Conservation (phyloP, 2,888 invertebrate genomes). For the Tipula unca region DNA sequence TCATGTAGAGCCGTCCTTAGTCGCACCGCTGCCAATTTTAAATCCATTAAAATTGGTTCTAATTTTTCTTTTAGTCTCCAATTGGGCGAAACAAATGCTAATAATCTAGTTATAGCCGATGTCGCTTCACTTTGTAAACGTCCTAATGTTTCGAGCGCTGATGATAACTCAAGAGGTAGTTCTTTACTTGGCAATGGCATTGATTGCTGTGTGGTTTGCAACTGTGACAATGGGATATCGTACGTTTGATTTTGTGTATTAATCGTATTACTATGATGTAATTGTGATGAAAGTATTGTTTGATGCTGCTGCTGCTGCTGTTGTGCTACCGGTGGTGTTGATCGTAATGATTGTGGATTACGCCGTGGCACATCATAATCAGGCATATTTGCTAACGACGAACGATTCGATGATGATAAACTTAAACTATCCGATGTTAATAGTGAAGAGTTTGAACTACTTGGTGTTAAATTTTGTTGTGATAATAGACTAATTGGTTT, state of each 20-base stretch:
- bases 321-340: constrained; percentile 27
- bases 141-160: constrained; percentile 66
- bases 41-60: constrained; percentile 69
- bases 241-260: constrained; percentile 43
- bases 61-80: constrained; percentile 77
- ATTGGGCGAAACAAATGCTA: constrained; percentile 67
- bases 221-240: constrained; percentile 48
- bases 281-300: constrained; percentile 23
- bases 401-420: constrained; percentile 46
- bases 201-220: constrained; percentile 31
- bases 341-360: constrained; percentile 39
- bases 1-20: constrained; percentile 76
- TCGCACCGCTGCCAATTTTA: constrained; percentile 69
- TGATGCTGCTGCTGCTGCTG: not conserved
- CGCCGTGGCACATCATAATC: constrained; percentile 62
- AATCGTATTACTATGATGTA: constrained; percentile 25
- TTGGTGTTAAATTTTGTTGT: constrained; percentile 53
- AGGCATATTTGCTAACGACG: constrained; percentile 50
- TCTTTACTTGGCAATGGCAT: constrained; percentile 44
- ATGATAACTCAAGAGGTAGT: constrained; percentile 63
- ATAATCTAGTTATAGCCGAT: constrained; percentile 61
- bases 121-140: constrained; percentile 73
- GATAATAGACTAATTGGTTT: constrained; percentile 44
- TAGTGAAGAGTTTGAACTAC: constrained; percentile 58
- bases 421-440: constrained; percentile 53